Evolutionary conservation across 2,888 invertebrate genomes (phyloP), one percentile per base, ranked within the genome.

Genomic region (Sphinx pinastri): DNA sequence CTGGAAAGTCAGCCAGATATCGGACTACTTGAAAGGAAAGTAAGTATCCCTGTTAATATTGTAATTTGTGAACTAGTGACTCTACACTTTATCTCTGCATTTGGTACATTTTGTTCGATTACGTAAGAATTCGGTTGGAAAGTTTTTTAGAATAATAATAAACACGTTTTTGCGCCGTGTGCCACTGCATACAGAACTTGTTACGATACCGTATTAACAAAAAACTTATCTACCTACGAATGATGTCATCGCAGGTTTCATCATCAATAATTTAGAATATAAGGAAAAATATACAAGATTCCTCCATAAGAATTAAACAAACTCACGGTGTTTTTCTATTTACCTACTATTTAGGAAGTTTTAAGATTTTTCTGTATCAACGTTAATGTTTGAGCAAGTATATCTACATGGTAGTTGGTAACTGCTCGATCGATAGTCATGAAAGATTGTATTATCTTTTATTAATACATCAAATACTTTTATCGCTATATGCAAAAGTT

Each of bases 1-100:
- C 81, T 94, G 94, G 94, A 94, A 94, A 84, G 88, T 93, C 78
- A 92, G 88, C 84, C 94, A 94, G 82, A 88, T 94, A 82, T 89
- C 92, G 72, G 91, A 93, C 84, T 94, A 85, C 79, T 92, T 94
- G 74, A 90, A 84, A 74, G 90, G 89, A 80, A 91, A 91, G 94
- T 94, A 75, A 93, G 94, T 90, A 79, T 71, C 68, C 74, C 51
- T 25, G 70, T 70, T 31, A 54, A 67, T 66, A n/a, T 63, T 66
- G 38, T 57, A 31, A 38, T 38, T 8, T 16, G 19, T 5, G 49
- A 63, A 63, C 55, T 19, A 47, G 16, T 19, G 19, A 6, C 7
- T 47, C 0, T 49, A 19, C 19, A 19, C 10, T 16, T 13, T 63
- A 19, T 13, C 13, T 7, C 10, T 49, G 6, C 47, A 13, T 47